Evolutionary conservation across 2,888 invertebrate species (phyloP), one percentile per base, ranked within the genome.

Genomic region (Diarsia rubi): DNA sequence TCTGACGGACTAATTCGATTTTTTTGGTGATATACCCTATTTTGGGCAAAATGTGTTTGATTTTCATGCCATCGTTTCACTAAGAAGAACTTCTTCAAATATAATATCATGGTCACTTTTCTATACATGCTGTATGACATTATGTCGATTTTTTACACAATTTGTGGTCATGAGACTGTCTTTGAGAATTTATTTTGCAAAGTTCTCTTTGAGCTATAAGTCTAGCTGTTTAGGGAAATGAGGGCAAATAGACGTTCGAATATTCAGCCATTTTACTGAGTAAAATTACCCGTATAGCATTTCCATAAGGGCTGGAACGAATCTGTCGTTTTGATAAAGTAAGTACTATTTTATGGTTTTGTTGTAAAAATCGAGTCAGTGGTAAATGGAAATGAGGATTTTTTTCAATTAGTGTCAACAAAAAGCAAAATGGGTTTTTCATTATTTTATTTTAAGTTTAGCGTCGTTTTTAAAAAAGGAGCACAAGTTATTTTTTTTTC

Each of bases 131-230:
- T 60, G 60, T 60, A 47, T 59, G 49, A 31, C 64, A 59, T 21
- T 49, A 27, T 72, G 60, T 73, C 54, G 47, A 79, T 79, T 47
- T 12, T 64, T 81, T 31, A 47, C 45, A 69, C 52, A 65, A 81
- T 68, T 74, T 75, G 54, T 81, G 64, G 81, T 52, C 75, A 59
- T 81, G 52, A 59, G 49, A 59, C 37, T 24, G 21, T 62, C 52
- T 66, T 31, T 65, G 37, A 1, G 31, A 54, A 62, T 73, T 31
- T 54, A 73, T 79, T 24, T 73, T 24, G 19, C 14, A 45, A 52
- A 19, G 37, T 65, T 52, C 60, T 31, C 47, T 79, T 54, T 73
- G 54, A 78, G 24, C 65, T 66, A 49, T 47, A 66, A 66, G 8
- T 47, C 52, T 73, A 73, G 37, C 27, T 27, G 37, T 66, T 79